phyloP scores from a whole-genome alignment of 2,888 invertebrate genomes.

The Saturnia japonica region DNA sequence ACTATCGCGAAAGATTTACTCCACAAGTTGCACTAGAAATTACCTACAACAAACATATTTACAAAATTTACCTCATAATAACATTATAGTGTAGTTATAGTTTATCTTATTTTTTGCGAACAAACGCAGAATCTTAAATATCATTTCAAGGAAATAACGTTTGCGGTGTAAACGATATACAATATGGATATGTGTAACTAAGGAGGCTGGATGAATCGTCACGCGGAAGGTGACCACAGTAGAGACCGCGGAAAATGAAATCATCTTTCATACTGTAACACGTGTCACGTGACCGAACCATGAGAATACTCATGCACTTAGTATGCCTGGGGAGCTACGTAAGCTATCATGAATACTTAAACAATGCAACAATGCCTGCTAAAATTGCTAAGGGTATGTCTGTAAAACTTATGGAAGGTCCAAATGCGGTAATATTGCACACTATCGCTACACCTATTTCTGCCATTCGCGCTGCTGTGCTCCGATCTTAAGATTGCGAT shows the following conservation, averaged over 20 bases:
- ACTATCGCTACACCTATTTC: too few species aligned
- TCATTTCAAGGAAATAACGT: background rate
- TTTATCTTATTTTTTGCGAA: too few species aligned
- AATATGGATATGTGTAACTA: constrained; percentile 9
- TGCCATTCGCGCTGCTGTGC: too few species aligned
- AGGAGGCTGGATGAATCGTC: constrained; percentile 4
- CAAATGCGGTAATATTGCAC: too few species aligned
- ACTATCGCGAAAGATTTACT: too few species aligned
- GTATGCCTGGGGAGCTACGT: background rate
- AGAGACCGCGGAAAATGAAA: constrained; percentile 6
- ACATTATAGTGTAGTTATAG: too few species aligned
- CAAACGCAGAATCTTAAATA: background rate
- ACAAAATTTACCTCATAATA: too few species aligned
- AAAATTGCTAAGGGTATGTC: background rate
- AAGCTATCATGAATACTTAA: background rate
- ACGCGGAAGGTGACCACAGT: background rate
- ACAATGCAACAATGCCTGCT: too few species aligned
- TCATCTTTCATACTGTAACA: constrained; percentile 3
- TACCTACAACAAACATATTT: too few species aligned
- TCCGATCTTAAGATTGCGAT: too few species aligned
- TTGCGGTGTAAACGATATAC: constrained; percentile 9
- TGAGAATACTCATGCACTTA: background rate
- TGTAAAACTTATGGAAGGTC: background rate
- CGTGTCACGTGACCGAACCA: background rate
- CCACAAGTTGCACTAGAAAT: too few species aligned